Percentiles rank a stretch among this genome's conserved stretches.
Conservation (phyloP, 2,797 vertebrate genomes). For the Champsocephalus gunnari region DNA sequence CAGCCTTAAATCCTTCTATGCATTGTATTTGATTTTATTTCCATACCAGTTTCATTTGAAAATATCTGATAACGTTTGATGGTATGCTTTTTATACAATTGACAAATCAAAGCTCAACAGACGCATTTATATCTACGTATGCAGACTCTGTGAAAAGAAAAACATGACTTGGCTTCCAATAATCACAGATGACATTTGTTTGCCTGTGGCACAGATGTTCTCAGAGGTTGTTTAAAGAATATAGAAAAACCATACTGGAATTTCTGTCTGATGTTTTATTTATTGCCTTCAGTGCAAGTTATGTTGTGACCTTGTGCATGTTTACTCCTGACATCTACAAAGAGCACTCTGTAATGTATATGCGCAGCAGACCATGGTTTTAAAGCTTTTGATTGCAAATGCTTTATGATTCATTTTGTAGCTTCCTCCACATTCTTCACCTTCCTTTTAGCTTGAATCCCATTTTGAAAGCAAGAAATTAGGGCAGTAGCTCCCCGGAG, state of each 20-base stretch:
- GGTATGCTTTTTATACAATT: not conserved
- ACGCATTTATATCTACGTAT: not conserved
- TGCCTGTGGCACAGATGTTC: constrained; percentile 18
- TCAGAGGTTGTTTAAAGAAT: constrained; percentile 23
- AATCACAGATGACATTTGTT: not conserved
- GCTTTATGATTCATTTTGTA: constrained; percentile 67
- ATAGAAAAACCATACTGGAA: constrained; percentile 8
- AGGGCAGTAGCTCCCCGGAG: constrained; percentile 73
- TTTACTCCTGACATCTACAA: constrained; percentile 29
- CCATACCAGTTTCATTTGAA: constrained; percentile 2
- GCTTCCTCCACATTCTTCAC: constrained; percentile 71
- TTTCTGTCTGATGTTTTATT: constrained; percentile 27
- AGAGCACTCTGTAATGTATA: constrained; percentile 15
- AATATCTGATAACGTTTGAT: constrained; percentile 3
- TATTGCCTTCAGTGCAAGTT: constrained; percentile 13
- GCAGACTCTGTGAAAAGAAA: not conserved
- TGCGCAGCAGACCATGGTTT: constrained; percentile 32
- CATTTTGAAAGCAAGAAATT: constrained; percentile 75
- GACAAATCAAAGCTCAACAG: not conserved
- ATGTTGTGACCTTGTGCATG: constrained; percentile 17
- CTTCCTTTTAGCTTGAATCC: constrained; percentile 77
- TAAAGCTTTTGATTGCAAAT: constrained; percentile 53
- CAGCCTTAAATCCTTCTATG: constrained; percentile 20
- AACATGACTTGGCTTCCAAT: not conserved
- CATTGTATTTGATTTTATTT: constrained; percentile 34